phyloP scores from a whole-genome alignment of 2,113 vertebrate species.

The Verasper variegatus region DNA sequence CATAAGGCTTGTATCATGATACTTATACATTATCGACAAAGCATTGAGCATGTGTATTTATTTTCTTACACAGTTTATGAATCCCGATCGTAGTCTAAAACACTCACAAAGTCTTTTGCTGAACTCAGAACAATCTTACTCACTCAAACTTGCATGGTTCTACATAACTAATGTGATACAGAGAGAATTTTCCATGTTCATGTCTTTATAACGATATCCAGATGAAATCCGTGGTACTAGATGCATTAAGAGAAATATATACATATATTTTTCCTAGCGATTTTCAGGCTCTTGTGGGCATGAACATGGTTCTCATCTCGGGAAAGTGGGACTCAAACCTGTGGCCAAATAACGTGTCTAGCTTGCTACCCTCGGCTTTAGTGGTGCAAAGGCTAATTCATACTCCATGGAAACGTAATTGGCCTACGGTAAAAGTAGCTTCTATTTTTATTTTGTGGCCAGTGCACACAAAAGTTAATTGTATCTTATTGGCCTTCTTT shows the following conservation, averaged over 20 bases:
- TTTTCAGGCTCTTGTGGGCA: constrained; percentile 36
- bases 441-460: not conserved
- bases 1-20: not conserved
- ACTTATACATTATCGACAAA: not conserved
- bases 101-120: constrained; percentile 19
- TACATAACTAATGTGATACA: too few relatives aligned
- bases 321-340: constrained; percentile 44
- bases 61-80: constrained; percentile 43
- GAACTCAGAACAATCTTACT: not conserved
- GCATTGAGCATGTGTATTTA: not conserved
- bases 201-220: constrained; percentile 66
- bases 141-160: not conserved
- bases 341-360: constrained; percentile 62
- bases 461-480: constrained; percentile 12
- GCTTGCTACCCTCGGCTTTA: constrained; percentile 17
- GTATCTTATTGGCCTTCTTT: constrained; percentile 42
- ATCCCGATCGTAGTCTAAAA: constrained; percentile 6
- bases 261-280: constrained; percentile 59
- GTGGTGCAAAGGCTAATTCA: constrained; percentile 8
- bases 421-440: not conserved
- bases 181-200: constrained; percentile 6
- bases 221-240: constrained; percentile 44
- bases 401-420: not conserved
- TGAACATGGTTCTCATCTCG: constrained; percentile 32
- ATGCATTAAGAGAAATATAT: constrained; percentile 48